phyloP scores from a whole-genome alignment of 2,888 invertebrate species.

The Cantharis lateralis region DNA sequence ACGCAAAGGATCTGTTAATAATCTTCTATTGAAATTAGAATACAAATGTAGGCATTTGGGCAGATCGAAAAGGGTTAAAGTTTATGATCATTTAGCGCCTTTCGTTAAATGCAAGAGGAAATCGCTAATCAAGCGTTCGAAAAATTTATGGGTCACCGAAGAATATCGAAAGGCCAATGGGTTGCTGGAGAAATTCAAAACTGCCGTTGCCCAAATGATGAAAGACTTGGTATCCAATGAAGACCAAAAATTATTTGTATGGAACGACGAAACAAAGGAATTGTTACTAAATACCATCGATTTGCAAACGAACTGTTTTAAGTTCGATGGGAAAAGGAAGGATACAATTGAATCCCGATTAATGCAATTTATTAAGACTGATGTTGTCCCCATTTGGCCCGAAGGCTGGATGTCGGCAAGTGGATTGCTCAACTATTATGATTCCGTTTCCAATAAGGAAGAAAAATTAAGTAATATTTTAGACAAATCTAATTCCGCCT shows the following conservation, averaged over 20 bases:
- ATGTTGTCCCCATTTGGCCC: not conserved
- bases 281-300: not conserved
- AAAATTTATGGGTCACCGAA: not conserved
- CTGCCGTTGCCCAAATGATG: not conserved
- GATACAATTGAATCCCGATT: not conserved
- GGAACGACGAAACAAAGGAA: not conserved
- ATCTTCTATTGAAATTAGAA: not conserved
- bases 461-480: not conserved
- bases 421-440: not conserved
- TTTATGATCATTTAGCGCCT: not conserved
- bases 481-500: not conserved
- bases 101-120: not conserved
- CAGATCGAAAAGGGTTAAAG: not conserved
- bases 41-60: not conserved
- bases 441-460: not conserved
- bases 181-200: not conserved
- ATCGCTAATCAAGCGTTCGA: not conserved
- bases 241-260: not conserved
- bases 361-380: not conserved
- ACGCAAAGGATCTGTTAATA: not conserved
- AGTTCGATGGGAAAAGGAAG: not conserved
- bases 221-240: no score
- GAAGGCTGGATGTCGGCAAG: not conserved
- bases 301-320: not conserved
- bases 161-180: not conserved